Evolutionary conservation across 2,797 vertebrate species (phyloP).

Genomic region (Vireo griseus): DNA sequence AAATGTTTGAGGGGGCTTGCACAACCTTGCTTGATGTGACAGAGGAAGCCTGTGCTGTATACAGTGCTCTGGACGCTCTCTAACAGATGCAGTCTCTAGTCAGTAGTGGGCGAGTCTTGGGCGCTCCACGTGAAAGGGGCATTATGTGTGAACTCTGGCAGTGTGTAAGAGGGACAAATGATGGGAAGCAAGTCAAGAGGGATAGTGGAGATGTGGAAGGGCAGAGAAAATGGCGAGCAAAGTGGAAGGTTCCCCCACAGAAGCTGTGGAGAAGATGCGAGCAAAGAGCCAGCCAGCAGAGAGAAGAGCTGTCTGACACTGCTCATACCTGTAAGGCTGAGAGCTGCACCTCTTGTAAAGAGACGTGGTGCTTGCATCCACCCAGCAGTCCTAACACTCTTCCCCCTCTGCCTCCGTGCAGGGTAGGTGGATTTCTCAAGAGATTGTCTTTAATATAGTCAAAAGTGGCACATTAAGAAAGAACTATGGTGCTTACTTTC

Average conservation of each 20-base stretch:
- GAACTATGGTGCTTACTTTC: neutral
- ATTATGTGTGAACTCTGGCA: neutral
- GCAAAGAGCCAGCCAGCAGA: neutral
- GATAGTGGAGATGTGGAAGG: neutral
- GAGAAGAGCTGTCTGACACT: neutral
- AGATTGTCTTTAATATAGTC: neutral
- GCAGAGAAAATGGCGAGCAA: fast-evolving
- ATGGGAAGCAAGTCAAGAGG: neutral
- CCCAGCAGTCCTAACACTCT: neutral
- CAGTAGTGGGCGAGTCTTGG: neutral
- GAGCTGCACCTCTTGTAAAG: neutral
- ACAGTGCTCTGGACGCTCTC: fast-evolving
- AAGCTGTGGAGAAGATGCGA: neutral
- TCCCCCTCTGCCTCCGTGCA: neutral
- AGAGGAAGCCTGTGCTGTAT: neutral
- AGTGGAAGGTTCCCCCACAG: neutral
- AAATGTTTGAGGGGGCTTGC: neutral
- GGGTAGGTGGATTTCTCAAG: neutral
- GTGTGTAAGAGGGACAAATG: neutral
- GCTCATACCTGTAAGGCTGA: neutral
- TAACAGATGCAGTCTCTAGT: no score
- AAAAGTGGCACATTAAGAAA: neutral
- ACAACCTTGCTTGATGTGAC: neutral
- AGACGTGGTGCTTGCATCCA: neutral
- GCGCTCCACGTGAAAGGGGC: fast-evolving